phyloP scores from a whole-genome alignment of 35 echinoderm and acorn worm species.

The Anneissia japonica region DNA sequence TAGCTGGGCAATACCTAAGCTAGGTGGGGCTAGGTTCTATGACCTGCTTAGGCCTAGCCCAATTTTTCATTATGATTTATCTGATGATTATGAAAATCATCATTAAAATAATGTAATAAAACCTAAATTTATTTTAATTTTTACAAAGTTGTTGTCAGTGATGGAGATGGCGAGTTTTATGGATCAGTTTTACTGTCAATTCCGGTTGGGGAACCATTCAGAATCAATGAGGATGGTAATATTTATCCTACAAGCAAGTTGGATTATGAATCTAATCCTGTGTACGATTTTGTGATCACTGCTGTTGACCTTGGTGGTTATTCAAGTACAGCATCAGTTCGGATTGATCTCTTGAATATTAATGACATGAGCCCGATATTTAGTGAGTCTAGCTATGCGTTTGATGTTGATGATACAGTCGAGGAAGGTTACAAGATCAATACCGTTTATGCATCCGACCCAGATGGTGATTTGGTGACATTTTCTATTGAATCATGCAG shows the following conservation, averaged over 20 bases:
- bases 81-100: too few relatives aligned
- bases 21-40: too few relatives aligned
- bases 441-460: constrained; percentile 82
- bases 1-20: too few relatives aligned
- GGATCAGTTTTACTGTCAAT: neutral
- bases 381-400: constrained; percentile 37
- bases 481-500: constrained; percentile 27
- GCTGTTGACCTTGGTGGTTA: constrained; percentile 28
- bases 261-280: constrained; percentile 31
- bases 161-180: neutral
- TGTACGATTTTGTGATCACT: constrained; percentile 20
- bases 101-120: too few relatives aligned
- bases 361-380: constrained; percentile 71
- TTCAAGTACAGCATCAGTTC: constrained; percentile 16
- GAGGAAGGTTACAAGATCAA: constrained; percentile 47
- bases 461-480: constrained; percentile 52
- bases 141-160: neutral
- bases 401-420: constrained; percentile 76
- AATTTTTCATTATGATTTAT: too few relatives aligned
- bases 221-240: constrained; percentile 24
- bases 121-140: neutral
- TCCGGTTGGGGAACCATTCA: constrained; percentile 14
- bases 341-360: constrained; percentile 27
- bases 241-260: constrained; percentile 24
- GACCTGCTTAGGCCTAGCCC: too few relatives aligned